Evolutionary conservation across 2,113 vertebrate genomes (phyloP).

Genomic region (Corythornis cristatus): DNA sequence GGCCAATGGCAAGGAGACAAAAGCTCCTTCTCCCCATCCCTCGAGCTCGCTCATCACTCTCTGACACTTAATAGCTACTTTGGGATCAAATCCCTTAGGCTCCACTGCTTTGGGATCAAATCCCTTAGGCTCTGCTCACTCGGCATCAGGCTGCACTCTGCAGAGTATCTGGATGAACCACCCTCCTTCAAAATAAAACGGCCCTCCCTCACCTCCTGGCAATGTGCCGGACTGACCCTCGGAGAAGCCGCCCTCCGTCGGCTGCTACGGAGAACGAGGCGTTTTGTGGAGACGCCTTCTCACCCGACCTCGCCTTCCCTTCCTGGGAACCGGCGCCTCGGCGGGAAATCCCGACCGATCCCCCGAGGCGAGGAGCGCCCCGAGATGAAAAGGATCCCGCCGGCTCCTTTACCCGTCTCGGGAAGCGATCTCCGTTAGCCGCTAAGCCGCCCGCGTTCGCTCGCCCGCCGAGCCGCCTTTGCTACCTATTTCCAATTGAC

Average conservation of each 20-base stretch:
- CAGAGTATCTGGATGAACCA: background rate
- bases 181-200: background rate
- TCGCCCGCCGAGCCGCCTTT: background rate
- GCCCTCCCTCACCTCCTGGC: background rate
- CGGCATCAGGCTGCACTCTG: too few species aligned
- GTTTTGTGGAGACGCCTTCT: background rate
- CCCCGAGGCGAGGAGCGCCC: accelerated
- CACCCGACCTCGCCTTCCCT: accelerated
- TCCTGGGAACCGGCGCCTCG: background rate
- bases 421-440: background rate
- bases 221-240: accelerated
- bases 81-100: accelerated
- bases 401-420: background rate
- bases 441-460: background rate
- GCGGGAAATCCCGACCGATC: accelerated
- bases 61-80: background rate
- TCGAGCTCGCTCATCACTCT: background rate
- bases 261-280: accelerated
- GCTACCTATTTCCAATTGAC: conserved; percentile 55
- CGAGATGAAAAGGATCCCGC: background rate
- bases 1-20: background rate
- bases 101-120: background rate
- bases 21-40: background rate
- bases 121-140: too few species aligned
- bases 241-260: background rate